phyloP scores from a whole-genome alignment of 2,797 vertebrate genomes.

The Falco biarmicus region DNA sequence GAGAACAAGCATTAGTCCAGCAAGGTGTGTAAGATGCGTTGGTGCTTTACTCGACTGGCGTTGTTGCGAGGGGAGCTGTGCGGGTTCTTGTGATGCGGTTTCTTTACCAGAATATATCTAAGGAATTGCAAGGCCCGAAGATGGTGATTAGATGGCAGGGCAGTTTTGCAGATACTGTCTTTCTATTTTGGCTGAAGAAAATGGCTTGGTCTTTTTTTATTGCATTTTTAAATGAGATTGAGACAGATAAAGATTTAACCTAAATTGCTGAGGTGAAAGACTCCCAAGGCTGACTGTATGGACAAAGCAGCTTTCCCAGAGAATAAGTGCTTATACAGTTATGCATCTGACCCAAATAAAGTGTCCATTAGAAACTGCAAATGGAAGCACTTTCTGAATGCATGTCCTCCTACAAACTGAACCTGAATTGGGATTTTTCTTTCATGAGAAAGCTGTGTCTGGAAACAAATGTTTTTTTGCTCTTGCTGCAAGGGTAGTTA shows the following conservation, averaged over 20 bases:
- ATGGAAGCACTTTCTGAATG: neutral
- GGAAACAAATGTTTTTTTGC: neutral
- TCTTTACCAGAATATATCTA: neutral
- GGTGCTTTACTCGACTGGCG: neutral
- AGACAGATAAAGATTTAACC: conserved; percentile 1
- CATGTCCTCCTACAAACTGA: neutral
- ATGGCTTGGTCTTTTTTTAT: neutral
- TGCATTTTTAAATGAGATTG: neutral
- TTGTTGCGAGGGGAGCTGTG: rapidly evolving
- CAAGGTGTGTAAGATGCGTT: neutral
- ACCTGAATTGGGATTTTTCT: neutral
- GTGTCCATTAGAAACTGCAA: neutral
- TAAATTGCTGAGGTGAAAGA: neutral
- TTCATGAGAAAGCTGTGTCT: neutral
- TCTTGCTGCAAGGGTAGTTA: neutral
- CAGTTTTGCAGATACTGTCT: neutral
- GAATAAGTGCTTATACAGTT: neutral
- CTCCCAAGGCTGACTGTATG: neutral
- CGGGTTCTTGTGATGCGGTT: neutral
- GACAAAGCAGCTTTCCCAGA: neutral
- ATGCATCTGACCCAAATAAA: neutral
- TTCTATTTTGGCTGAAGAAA: neutral
- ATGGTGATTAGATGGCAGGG: neutral
- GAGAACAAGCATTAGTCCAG: neutral
- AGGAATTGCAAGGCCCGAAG: neutral